These are phyloP conservation scores for Mamestra brassicae DNA, from an alignment of 2,888 invertebrate genomes.

Conservation along the genomic window DNA sequence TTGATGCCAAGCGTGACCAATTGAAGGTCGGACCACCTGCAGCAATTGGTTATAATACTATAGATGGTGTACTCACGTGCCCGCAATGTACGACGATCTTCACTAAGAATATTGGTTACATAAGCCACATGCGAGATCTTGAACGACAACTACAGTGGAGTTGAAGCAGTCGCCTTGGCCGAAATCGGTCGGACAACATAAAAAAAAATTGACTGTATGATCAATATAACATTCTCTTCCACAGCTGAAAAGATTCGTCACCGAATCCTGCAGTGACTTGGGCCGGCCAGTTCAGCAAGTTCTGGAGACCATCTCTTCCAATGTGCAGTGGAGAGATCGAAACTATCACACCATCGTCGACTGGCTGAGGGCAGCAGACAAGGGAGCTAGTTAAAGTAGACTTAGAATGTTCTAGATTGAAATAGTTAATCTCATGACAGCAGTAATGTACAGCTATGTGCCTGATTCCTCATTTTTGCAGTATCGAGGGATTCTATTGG, in stretches of 20 bases:
- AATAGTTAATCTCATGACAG: constrained; percentile 47
- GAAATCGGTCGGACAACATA: too few relatives aligned
- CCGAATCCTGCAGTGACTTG: constrained; percentile 92
- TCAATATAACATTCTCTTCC: constrained; percentile 20
- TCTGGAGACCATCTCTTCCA: constrained; percentile 94
- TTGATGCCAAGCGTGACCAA: too few relatives aligned
- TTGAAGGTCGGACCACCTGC: too few relatives aligned
- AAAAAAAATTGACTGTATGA: neutral
- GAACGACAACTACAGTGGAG: too few relatives aligned
- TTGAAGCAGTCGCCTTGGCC: too few relatives aligned
- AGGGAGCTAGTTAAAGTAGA: constrained; percentile 60
- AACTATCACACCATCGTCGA: constrained; percentile 94
- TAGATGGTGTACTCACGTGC: too few relatives aligned
- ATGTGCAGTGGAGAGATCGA: constrained; percentile 95
- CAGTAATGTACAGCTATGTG: constrained; percentile 25
- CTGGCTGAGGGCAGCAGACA: constrained; percentile 92
- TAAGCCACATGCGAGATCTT: too few relatives aligned
- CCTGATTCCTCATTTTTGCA: neutral
- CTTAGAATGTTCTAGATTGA: constrained; percentile 26
- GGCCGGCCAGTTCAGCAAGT: constrained; percentile 95
- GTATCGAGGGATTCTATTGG: too few relatives aligned
- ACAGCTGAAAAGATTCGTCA: constrained; percentile 93
- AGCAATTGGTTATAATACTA: too few relatives aligned
- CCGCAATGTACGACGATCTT: too few relatives aligned
- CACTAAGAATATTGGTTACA: too few relatives aligned